These are phyloP conservation scores for Drosophila infuscata DNA, from an alignment of 2,888 invertebrate species.

Conservation along the genomic window DNA sequence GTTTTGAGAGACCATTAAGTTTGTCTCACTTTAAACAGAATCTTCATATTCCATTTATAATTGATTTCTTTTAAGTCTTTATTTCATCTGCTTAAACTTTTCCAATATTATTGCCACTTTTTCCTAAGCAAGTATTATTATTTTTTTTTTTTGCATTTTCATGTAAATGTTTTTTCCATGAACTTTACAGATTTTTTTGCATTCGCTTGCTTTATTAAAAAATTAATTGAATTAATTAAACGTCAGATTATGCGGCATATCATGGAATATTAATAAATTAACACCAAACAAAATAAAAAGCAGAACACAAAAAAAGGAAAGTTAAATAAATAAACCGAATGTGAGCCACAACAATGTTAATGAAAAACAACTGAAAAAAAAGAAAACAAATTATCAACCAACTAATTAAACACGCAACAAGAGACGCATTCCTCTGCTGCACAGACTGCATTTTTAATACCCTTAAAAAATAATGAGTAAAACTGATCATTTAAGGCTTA, in stretches of 20 bases:
- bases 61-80: background rate
- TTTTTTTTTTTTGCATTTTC: constrained; percentile 10
- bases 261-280: constrained; percentile 77
- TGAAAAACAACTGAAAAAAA: constrained; percentile 26
- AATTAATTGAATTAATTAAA: constrained; percentile 76
- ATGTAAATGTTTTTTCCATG: constrained; percentile 35
- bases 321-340: constrained; percentile 69
- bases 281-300: constrained; percentile 39
- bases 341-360: constrained; percentile 51
- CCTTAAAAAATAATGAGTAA: constrained; percentile 12
- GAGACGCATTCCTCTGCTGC: constrained; percentile 1
- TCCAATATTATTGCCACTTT: background rate
- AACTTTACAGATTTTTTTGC: constrained; percentile 34
- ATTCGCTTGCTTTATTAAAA: constrained; percentile 47
- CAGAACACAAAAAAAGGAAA: constrained; percentile 19
- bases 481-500: background rate
- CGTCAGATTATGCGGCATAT: constrained; percentile 75
- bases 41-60: background rate
- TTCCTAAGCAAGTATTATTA: constrained; percentile 11
- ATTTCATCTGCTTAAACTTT: background rate
- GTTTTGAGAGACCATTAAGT: background rate
- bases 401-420: constrained; percentile 72
- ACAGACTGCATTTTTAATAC: constrained; percentile 32
- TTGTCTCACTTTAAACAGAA: background rate
- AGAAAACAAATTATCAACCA: constrained; percentile 48